A percentile compares a stretch with the other conserved stretches of the same genome.
Conservation (phyloP, 2,113 vertebrate genomes). For the Sorex araneus region DNA sequence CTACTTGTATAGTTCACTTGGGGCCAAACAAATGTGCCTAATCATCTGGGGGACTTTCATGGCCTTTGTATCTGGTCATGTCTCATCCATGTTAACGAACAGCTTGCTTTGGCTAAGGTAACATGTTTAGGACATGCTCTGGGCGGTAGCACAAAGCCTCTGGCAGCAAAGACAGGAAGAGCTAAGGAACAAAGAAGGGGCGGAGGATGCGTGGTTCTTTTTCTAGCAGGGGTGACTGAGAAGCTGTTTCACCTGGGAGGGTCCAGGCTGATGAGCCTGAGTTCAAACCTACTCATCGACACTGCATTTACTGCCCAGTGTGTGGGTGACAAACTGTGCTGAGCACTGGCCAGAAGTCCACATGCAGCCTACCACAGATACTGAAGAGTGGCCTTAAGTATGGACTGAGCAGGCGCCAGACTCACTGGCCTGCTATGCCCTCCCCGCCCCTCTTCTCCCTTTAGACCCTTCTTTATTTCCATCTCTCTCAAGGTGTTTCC, state of each 20-base stretch:
- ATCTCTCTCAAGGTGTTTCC: background rate
- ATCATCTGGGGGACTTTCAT: conserved; percentile 32
- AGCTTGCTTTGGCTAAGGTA: conserved; percentile 37
- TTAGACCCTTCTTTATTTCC: background rate
- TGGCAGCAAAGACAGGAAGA: background rate
- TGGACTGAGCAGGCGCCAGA: background rate
- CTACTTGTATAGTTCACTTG: background rate
- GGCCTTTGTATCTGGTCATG: conserved; percentile 42
- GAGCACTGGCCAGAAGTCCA: background rate
- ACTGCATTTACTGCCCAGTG: background rate
- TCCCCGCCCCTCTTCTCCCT: background rate
- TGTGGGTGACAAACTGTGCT: background rate
- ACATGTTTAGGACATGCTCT: conserved; percentile 30
- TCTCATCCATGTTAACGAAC: conserved; percentile 4
- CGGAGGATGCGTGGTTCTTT: background rate
- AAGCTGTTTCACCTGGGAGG: background rate
- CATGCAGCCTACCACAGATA: background rate
- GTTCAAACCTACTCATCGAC: background rate
- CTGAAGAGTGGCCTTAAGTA: background rate
- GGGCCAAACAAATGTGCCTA: conserved; percentile 42
- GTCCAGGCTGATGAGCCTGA: background rate
- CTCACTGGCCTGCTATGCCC: background rate
- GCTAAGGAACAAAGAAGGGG: conserved; percentile 5
- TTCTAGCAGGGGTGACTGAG: conserved; percentile 10
- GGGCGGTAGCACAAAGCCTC: background rate